These are phyloP conservation scores for Nothobranchius kuhntae DNA, from an alignment of 2,113 vertebrate species.

Conservation along the genomic window DNA sequence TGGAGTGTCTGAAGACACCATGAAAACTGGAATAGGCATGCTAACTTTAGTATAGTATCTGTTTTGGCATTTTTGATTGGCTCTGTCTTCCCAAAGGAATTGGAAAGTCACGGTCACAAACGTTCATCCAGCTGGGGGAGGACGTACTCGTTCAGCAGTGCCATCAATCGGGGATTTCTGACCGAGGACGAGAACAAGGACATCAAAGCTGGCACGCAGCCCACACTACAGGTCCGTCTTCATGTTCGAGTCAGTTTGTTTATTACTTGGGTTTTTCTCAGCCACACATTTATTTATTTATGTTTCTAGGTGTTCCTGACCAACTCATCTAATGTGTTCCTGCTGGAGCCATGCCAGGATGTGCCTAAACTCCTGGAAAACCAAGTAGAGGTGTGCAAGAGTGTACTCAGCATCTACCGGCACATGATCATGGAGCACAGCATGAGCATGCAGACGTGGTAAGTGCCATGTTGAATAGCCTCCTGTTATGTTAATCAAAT, in stretches of 20 bases:
- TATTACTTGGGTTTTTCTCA: not conserved
- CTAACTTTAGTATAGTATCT: no score
- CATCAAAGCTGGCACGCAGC: slow-evolving; percentile 90
- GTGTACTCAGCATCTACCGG: slow-evolving; percentile 92
- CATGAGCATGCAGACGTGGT: slow-evolving; percentile 96
- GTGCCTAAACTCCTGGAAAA: slow-evolving; percentile 92
- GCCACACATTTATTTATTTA: not conserved
- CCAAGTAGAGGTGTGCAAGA: slow-evolving; percentile 95
- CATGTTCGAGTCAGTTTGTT: not conserved
- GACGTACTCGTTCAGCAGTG: slow-evolving; percentile 94
- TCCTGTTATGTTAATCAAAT: not conserved
- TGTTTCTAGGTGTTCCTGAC: slow-evolving; percentile 92
- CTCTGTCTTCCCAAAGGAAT: slow-evolving; percentile 45
- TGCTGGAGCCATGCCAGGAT: slow-evolving; percentile 93
- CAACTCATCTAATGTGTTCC: slow-evolving; percentile 94
- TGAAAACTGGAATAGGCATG: no score
- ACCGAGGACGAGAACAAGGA: slow-evolving; percentile 86
- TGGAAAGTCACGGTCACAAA: slow-evolving; percentile 85
- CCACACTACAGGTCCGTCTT: slow-evolving; percentile 84
- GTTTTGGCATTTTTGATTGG: not conserved
- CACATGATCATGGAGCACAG: slow-evolving; percentile 97
- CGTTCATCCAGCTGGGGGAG: slow-evolving; percentile 96
- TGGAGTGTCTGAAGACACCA: no score
- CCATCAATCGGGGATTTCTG: slow-evolving; percentile 91
- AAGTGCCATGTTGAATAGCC: slow-evolving; percentile 18